Percentiles rank a stretch among this genome's conserved stretches.
Conservation (phyloP, 2,888 invertebrate species). For the Ectropis crepuscularia region DNA sequence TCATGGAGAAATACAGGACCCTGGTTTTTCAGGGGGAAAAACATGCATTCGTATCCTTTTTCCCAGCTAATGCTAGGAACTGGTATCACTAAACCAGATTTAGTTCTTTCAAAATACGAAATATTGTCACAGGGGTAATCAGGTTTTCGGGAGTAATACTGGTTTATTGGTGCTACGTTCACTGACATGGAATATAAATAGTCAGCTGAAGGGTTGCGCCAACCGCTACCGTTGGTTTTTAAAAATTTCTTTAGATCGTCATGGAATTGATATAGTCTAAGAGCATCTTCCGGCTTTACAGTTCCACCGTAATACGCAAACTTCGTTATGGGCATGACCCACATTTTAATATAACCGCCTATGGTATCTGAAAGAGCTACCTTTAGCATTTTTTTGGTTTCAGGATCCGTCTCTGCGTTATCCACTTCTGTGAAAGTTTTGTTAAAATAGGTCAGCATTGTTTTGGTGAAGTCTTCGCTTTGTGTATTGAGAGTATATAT, state of each 20-base stretch:
- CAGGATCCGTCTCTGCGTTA: constrained; percentile 50
- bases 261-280: constrained; percentile 82
- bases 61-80: constrained; percentile 86
- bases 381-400: constrained; percentile 56
- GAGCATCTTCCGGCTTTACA: constrained; percentile 80
- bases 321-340: constrained; percentile 85
- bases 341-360: constrained; percentile 86
- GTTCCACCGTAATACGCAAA: constrained; percentile 86
- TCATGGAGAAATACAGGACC: constrained; percentile 58
- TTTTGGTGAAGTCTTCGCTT: constrained; percentile 56
- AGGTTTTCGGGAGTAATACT: constrained; percentile 43
- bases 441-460: constrained; percentile 59
- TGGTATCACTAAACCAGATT: constrained; percentile 68
- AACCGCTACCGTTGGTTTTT: constrained; percentile 84
- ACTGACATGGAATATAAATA: constrained; percentile 57
- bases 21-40: constrained; percentile 83
- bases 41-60: constrained; percentile 81
- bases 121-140: constrained; percentile 59
- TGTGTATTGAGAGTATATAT: constrained; percentile 49
- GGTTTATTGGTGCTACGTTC: constrained; percentile 48
- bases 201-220: constrained; percentile 69
- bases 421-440: constrained; percentile 57
- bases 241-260: constrained; percentile 84
- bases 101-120: constrained; percentile 62
- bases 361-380: constrained; percentile 76